Evolutionary conservation across 64 coral and sea anemone genomes (phyloP).

Genomic region (Cladopsammia gracilis): DNA sequence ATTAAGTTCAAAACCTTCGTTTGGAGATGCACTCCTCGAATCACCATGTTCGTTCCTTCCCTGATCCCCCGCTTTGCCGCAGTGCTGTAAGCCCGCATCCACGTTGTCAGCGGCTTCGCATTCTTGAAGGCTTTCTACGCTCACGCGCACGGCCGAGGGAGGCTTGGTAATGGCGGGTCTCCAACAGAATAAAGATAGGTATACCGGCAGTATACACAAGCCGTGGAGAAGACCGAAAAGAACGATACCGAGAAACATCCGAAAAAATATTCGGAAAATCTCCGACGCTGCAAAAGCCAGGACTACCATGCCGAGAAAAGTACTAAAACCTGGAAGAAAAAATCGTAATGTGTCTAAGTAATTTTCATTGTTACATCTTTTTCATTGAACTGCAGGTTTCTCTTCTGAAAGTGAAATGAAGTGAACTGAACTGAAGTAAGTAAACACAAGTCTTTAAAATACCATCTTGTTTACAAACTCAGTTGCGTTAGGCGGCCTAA

Average conservation of each 20-base stretch:
- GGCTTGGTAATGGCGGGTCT: neutral
- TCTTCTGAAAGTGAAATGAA: too few relatives aligned
- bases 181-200: slow-evolving; percentile 41
- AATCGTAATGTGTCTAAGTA: neutral
- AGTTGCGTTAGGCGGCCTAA: too few relatives aligned
- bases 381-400: too few relatives aligned
- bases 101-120: neutral
- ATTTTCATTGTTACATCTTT: neutral
- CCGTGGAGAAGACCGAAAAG: slow-evolving; percentile 48
- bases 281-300: slow-evolving; percentile 18
- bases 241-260: slow-evolving; percentile 51
- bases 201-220: slow-evolving; percentile 48
- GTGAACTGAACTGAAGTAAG: too few relatives aligned
- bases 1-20: neutral
- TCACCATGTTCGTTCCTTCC: neutral
- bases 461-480: too few relatives aligned
- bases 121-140: neutral
- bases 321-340: slow-evolving; percentile 24
- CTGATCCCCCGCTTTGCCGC: neutral
- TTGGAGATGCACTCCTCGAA: neutral
- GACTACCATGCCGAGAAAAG: slow-evolving; percentile 55
- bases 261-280: slow-evolving; percentile 57
- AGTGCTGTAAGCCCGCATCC: neutral
- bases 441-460: too few relatives aligned
- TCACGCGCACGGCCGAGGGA: neutral